A percentile compares a stretch with the other conserved stretches of the same genome.
phyloP scores from a whole-genome alignment of 2,797 vertebrate species.

The Neosilurus hyrtlii region DNA sequence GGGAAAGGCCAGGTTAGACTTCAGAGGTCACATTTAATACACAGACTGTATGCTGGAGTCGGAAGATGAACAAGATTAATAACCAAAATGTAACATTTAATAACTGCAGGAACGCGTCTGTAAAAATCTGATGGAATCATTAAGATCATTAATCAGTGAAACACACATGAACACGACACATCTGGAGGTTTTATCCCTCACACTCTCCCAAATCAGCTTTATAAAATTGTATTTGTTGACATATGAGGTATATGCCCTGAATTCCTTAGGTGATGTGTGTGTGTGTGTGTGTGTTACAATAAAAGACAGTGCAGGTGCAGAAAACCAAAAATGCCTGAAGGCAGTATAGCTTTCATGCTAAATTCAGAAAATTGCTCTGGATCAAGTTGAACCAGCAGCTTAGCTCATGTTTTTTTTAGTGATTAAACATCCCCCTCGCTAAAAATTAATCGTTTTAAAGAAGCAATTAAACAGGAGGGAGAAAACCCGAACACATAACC shows the following conservation, averaged over 20 bases:
- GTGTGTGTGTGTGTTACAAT: neutral
- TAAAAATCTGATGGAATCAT: no score
- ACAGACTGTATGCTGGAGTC: neutral
- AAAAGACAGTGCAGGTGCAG: neutral
- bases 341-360: slow-evolving; percentile 64
- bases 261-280: neutral
- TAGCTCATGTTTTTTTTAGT: slow-evolving; percentile 71
- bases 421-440: slow-evolving; percentile 74
- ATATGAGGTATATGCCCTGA: neutral
- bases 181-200: no score
- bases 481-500: slow-evolving; percentile 65
- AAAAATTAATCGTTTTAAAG: slow-evolving; percentile 81
- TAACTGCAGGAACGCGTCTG: no score
- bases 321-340: slow-evolving; percentile 44
- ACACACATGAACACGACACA: no score
- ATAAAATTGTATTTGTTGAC: neutral
- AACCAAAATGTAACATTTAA: neutral
- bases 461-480: slow-evolving; percentile 76
- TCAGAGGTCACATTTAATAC: neutral
- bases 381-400: slow-evolving; percentile 62
- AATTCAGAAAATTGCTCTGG: slow-evolving; percentile 69
- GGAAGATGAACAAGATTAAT: neutral
- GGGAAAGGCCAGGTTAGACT: slow-evolving; percentile 11
- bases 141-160: no score
- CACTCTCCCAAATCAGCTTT: no score